Evolutionary conservation across 2,797 vertebrate genomes (phyloP).

Genomic region (Malurus splendens): DNA sequence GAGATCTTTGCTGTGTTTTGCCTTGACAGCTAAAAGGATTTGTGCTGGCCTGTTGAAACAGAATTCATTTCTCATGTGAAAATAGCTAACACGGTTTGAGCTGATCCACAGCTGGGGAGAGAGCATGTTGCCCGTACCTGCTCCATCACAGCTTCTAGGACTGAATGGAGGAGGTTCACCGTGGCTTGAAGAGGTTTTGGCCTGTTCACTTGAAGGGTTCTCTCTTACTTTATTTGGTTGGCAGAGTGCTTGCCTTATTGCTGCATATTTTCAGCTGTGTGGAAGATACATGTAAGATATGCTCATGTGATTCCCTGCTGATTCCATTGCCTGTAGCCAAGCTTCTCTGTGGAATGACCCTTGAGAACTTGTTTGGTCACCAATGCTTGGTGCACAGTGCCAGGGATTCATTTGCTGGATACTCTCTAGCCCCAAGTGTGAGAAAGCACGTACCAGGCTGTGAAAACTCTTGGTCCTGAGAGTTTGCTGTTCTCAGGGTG

Average conservation of each 20-base stretch:
- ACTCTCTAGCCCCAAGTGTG: neutral
- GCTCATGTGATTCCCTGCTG: neutral
- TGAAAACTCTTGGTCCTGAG: neutral
- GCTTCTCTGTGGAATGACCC: neutral
- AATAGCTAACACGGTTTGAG: neutral
- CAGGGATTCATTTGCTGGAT: neutral
- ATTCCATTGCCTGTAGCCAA: neutral
- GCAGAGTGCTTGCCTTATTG: neutral
- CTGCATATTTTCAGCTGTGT: neutral
- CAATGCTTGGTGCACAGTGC: rapidly evolving
- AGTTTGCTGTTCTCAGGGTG: neutral
- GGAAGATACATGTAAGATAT: neutral
- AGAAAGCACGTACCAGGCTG: neutral
- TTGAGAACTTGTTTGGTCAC: neutral
- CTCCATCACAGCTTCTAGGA: neutral
- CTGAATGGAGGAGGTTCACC: neutral
- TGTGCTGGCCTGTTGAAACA: neutral
- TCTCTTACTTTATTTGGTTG: neutral
- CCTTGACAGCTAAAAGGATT: neutral
- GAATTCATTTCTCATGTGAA: neutral
- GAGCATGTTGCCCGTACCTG: neutral
- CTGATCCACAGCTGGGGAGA: neutral
- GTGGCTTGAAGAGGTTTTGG: neutral
- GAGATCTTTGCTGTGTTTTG: neutral
- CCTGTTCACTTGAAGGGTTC: neutral